Conservation (phyloP, 2,797 vertebrate species). For the Botia almorhae region DNA sequence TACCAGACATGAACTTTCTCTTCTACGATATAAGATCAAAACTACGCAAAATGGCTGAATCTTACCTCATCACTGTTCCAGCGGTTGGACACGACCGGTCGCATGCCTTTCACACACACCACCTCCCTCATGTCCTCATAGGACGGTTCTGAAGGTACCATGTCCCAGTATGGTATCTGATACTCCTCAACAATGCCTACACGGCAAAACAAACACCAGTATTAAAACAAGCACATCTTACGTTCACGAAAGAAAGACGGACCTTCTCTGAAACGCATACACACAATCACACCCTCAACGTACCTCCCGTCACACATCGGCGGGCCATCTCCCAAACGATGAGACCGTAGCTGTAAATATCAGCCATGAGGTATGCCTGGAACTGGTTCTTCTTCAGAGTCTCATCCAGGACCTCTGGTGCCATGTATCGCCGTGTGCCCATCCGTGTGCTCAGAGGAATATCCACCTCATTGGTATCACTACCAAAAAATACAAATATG, state of each 20-base stretch:
- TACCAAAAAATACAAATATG: slow-evolving; percentile 58
- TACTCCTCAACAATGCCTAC: slow-evolving; percentile 96
- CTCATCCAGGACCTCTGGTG: slow-evolving; percentile 94
- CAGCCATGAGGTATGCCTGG: slow-evolving; percentile 97
- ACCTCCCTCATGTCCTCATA: slow-evolving; percentile 97
- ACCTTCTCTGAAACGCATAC: neutral
- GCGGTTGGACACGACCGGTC: slow-evolving; percentile 91
- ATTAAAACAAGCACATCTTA: neutral
- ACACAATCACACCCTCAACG: neutral
- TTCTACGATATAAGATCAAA: too few relatives aligned
- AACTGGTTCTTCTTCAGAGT: slow-evolving; percentile 96
- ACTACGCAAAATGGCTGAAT: neutral
- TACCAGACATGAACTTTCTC: too few relatives aligned
- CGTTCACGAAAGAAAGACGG: neutral
- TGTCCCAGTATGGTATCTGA: slow-evolving; percentile 93
- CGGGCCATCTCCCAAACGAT: slow-evolving; percentile 96
- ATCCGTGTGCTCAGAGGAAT: slow-evolving; percentile 90
- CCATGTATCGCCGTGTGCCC: slow-evolving; percentile 96
- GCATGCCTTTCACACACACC: slow-evolving; percentile 91
- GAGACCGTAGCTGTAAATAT: slow-evolving; percentile 96
- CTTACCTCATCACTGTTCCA: slow-evolving; percentile 97
- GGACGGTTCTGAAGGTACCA: slow-evolving; percentile 92
- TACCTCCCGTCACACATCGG: slow-evolving; percentile 93
- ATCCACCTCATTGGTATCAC: slow-evolving; percentile 97
- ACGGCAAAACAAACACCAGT: neutral